These are phyloP conservation scores for Holothuria leucospilota DNA, from an alignment of 53 echinoderm and acorn worm genomes.

Conservation along the genomic window DNA sequence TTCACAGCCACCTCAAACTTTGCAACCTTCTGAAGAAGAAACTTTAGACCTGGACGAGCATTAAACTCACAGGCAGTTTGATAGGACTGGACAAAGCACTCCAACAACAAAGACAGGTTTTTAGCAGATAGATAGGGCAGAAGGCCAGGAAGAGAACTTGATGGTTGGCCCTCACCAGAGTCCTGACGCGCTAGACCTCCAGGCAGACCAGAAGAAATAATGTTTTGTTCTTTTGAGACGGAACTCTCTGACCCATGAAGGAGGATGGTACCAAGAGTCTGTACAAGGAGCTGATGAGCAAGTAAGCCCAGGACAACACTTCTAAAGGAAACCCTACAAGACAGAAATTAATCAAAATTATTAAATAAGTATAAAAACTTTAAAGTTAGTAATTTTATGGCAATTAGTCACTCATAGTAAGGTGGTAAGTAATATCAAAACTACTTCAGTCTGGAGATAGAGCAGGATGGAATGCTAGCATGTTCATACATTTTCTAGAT, in stretches of 20 bases:
- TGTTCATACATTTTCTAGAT: too few relatives aligned
- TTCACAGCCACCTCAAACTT: conserved; percentile 97
- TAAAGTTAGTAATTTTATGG: not conserved
- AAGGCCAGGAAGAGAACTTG: conserved; percentile 80
- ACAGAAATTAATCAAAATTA: not conserved
- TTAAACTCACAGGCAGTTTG: conserved; percentile 96
- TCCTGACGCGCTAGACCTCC: conserved; percentile 64
- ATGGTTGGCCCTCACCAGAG: conserved; percentile 11
- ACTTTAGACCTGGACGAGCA: conserved; percentile 93
- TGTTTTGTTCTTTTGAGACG: conserved; percentile 73
- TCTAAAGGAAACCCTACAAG: conserved; percentile 86
- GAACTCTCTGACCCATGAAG: conserved; percentile 94
- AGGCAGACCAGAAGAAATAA: conserved; percentile 70
- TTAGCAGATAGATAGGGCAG: conserved; percentile 90
- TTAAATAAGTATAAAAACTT: not conserved
- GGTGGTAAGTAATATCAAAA: too few relatives aligned
- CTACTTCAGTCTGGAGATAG: too few relatives aligned
- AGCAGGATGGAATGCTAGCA: too few relatives aligned
- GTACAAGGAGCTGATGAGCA: conserved; percentile 92
- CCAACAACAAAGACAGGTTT: conserved; percentile 90
- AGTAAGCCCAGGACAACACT: conserved; percentile 92
- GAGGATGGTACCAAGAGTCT: conserved; percentile 95
- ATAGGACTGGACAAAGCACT: conserved; percentile 98
- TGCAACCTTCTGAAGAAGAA: conserved; percentile 97
- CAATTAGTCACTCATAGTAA: too few relatives aligned